Percentiles rank a stretch among this genome's conserved stretches.
Evolutionary conservation across 2,113 vertebrate genomes (phyloP).

Genomic region (Catharus fuscescens): DNA sequence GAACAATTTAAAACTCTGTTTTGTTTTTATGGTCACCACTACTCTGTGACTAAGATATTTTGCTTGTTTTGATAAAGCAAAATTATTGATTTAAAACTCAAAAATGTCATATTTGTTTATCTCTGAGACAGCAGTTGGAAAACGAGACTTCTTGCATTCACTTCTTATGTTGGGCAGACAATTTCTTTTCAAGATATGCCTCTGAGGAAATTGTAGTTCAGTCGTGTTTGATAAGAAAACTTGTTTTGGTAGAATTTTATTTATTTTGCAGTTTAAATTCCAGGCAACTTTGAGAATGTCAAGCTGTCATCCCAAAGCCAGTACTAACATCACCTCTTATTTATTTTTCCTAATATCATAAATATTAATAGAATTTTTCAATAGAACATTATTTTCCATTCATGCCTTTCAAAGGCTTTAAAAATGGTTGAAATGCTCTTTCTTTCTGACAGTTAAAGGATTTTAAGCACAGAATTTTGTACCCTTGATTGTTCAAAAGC

Average conservation of each 20-base stretch:
- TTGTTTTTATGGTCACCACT: not conserved
- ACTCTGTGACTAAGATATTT: not conserved
- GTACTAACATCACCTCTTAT: not conserved
- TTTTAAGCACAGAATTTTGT: not conserved
- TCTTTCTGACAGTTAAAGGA: not conserved
- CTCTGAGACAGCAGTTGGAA: not conserved
- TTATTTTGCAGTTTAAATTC: constrained; percentile 1
- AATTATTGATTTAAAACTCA: not conserved
- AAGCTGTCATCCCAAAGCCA: not conserved
- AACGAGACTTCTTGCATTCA: not conserved
- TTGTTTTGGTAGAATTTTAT: not conserved
- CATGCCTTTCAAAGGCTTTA: not conserved
- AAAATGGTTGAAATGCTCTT: not conserved
- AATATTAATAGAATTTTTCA: constrained; percentile 21
- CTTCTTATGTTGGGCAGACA: not conserved
- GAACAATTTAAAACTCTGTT: not conserved
- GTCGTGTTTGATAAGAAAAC: not conserved
- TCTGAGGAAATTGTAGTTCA: not conserved
- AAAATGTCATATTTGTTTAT: not conserved
- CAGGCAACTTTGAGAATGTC: not conserved
- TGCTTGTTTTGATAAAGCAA: not conserved
- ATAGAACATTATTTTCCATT: not conserved
- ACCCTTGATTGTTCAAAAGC: not conserved
- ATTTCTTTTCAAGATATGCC: not conserved
- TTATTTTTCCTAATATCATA: constrained; percentile 1